phyloP scores from a whole-genome alignment of 2,113 vertebrate species.

The Lates calcarifer region DNA sequence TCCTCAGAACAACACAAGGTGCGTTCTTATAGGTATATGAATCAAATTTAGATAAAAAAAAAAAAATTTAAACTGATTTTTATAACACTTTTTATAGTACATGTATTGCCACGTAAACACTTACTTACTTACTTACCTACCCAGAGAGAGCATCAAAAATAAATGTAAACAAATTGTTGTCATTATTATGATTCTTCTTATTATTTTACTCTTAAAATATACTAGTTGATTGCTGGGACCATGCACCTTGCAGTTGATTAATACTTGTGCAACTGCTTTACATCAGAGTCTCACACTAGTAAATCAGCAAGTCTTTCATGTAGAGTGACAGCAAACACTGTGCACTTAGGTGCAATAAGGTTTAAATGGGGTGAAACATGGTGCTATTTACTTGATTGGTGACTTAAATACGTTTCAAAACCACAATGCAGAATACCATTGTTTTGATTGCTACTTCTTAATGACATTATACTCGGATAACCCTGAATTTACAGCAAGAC shows the following conservation, averaged over 20 bases:
- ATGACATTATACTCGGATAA: conserved; percentile 31
- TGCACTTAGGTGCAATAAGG: background rate
- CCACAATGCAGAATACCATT: background rate
- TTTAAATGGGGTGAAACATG: conserved; percentile 37
- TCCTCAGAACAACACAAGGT: background rate
- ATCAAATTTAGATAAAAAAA: background rate
- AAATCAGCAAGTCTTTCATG: background rate
- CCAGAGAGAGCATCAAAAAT: background rate
- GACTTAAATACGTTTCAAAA: conserved; percentile 28
- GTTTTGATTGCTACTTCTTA: conserved; percentile 21
- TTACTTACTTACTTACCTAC: too few species aligned
- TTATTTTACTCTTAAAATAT: background rate
- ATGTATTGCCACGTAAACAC: background rate
- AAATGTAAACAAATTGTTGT: too few species aligned
- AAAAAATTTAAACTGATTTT: too few species aligned
- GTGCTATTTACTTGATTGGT: conserved; percentile 30
- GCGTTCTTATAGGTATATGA: background rate
- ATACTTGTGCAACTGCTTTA: background rate
- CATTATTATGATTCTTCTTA: background rate
- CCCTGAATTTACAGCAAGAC: background rate
- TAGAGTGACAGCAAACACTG: conserved; percentile 8
- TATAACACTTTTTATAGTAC: too few species aligned
- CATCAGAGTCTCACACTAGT: background rate
- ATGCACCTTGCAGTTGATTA: background rate
- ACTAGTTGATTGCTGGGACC: background rate